Evolutionary conservation across 2,888 invertebrate species (phyloP).

Genomic region (Machimus rusticus): DNA sequence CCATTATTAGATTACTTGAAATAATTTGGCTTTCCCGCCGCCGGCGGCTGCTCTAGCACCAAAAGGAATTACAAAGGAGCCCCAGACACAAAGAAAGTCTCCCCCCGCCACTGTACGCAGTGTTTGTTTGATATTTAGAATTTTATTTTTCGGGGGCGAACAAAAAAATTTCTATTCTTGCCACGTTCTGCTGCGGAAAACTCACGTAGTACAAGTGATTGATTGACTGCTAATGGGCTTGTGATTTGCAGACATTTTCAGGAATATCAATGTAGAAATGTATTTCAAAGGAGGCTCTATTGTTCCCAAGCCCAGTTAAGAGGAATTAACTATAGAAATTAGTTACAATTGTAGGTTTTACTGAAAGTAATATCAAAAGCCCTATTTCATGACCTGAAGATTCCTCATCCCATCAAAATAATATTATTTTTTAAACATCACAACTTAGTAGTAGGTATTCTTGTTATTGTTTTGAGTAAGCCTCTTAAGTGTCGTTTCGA

Average conservation of each 20-base stretch:
- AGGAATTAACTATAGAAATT: background rate
- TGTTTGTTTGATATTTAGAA: background rate
- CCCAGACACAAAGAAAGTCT: background rate
- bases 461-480: background rate
- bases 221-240: conserved; percentile 24
- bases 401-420: background rate
- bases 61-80: background rate
- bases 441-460: background rate
- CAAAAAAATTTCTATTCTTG: background rate
- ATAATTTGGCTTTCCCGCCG: background rate
- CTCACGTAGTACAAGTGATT: conserved; percentile 20
- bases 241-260: conserved; percentile 10
- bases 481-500: background rate
- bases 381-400: background rate
- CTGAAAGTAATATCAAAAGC: background rate
- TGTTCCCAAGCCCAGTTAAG: background rate
- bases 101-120: background rate
- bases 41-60: background rate
- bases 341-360: background rate
- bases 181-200: background rate
- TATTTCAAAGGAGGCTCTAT: background rate
- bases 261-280: background rate
- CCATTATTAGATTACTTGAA: background rate
- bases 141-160: background rate
- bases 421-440: background rate